These are phyloP conservation scores for Cantharis lateralis DNA, from an alignment of 2,888 invertebrate genomes.

Conservation along the genomic window DNA sequence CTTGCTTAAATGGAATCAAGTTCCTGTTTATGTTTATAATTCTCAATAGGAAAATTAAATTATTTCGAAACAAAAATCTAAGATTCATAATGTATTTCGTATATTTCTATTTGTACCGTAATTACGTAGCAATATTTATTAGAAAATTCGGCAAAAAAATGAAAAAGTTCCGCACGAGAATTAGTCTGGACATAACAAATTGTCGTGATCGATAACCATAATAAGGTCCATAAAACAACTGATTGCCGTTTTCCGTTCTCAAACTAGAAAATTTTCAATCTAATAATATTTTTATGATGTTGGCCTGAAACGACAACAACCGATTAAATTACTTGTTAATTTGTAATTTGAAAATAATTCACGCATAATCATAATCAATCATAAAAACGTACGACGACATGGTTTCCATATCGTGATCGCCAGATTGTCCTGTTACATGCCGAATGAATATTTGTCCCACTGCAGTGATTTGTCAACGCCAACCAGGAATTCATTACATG, in stretches of 20 bases:
- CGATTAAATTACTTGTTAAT: slow-evolving; percentile 22
- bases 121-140: background rate
- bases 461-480: slow-evolving; percentile 55
- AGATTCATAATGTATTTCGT: too few species aligned
- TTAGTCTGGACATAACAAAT: background rate
- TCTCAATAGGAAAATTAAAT: background rate
- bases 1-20: background rate
- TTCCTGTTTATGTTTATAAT: background rate
- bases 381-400: slow-evolving; percentile 42
- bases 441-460: slow-evolving; percentile 46
- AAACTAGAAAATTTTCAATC: slow-evolving; percentile 15
- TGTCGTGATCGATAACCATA: background rate
- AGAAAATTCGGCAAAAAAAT: background rate
- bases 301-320: slow-evolving; percentile 19
- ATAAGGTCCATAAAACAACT: slow-evolving; percentile 3
- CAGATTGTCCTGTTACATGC: slow-evolving; percentile 38
- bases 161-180: background rate
- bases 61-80: background rate
- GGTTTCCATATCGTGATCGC: slow-evolving; percentile 40
- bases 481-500: slow-evolving; percentile 50
- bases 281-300: slow-evolving; percentile 18
- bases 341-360: slow-evolving; percentile 26
- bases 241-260: slow-evolving; percentile 15
- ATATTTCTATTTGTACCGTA: background rate
- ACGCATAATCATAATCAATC: slow-evolving; percentile 43